These are phyloP conservation scores for Morphnarchus princeps DNA, from an alignment of 2,113 vertebrate genomes.

Conservation along the genomic window DNA sequence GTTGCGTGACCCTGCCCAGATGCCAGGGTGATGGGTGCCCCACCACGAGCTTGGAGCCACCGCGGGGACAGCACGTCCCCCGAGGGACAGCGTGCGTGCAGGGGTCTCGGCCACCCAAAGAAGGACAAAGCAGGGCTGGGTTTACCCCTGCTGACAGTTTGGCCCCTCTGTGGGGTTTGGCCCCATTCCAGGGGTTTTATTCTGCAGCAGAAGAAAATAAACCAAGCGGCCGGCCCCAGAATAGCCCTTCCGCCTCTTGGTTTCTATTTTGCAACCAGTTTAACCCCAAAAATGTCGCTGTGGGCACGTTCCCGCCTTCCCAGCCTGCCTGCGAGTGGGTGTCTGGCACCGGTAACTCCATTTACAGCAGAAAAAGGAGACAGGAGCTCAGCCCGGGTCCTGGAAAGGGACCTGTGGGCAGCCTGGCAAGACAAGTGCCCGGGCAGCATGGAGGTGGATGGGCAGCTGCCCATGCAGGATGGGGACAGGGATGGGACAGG, in stretches of 20 bases:
- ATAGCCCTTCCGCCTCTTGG: not conserved
- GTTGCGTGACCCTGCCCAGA: not conserved
- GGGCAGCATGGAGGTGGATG: rapidly evolving
- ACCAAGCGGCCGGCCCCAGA: not conserved
- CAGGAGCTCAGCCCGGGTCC: not conserved
- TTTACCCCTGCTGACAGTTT: not conserved
- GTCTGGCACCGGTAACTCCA: not conserved
- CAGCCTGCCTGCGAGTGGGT: not conserved
- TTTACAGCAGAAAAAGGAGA: not conserved
- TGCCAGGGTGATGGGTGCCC: not conserved
- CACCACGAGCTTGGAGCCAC: not conserved
- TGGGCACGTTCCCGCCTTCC: not conserved
- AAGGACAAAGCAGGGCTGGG: not conserved
- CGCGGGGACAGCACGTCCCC: not conserved
- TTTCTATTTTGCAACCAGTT: not conserved
- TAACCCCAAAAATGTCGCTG: not conserved
- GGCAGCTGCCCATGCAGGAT: not conserved
- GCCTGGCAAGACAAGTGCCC: not conserved
- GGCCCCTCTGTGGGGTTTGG: not conserved
- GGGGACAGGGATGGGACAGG: not conserved
- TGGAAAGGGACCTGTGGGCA: not conserved
- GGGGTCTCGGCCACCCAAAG: not conserved
- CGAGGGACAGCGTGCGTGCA: rapidly evolving
- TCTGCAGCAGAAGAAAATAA: not conserved
- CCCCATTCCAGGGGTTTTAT: not conserved